Percentiles rank a stretch among this genome's conserved stretches.
Conservation (phyloP, 2,113 vertebrate species). For the Crocuta crocuta region DNA sequence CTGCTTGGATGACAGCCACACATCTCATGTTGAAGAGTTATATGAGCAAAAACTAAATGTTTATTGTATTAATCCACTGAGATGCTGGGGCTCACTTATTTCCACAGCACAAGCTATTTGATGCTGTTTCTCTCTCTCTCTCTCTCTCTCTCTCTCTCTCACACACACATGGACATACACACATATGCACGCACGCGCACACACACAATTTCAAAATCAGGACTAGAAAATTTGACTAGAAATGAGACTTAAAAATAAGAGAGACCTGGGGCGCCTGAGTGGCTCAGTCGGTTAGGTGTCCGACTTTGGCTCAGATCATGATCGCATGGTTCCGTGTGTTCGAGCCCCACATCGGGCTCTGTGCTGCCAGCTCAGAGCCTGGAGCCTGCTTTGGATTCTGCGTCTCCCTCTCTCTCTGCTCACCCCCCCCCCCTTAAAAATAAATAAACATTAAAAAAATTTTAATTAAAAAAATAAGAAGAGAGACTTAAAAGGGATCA, state of each 20-base stretch:
- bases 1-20: neutral
- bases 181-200: neutral
- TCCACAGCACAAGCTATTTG: neutral
- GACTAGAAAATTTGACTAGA: neutral
- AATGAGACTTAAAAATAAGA: neutral
- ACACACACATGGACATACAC: neutral
- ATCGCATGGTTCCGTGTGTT: too few relatives aligned
- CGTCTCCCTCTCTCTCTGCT: too few relatives aligned
- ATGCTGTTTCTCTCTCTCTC: neutral
- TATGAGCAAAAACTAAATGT: neutral
- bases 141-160: too few relatives aligned
- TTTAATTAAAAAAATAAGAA: too few relatives aligned
- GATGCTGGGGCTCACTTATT: neutral
- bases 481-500: neutral
- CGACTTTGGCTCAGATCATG: too few relatives aligned
- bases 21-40: neutral
- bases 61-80: neutral
- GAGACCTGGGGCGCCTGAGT: too few relatives aligned
- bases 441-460: too few relatives aligned
- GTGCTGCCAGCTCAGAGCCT: too few relatives aligned
- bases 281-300: too few relatives aligned
- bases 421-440: too few relatives aligned
- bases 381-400: too few relatives aligned
- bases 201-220: neutral
- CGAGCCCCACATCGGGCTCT: too few relatives aligned